Conservation (phyloP, 2,797 vertebrate genomes). For the Dryobates pubescens region DNA sequence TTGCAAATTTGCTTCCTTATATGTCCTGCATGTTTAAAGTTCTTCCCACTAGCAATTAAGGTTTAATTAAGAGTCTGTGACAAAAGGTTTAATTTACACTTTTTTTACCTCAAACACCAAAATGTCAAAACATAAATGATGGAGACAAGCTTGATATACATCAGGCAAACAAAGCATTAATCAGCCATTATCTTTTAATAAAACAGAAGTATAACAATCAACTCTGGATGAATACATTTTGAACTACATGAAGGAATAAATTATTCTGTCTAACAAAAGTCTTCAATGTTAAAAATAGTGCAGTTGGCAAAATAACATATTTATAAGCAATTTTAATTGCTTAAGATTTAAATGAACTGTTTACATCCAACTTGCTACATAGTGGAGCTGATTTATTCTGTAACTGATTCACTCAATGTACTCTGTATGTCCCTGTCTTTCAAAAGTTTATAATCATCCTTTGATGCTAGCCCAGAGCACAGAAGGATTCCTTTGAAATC, state of each 20-base stretch:
- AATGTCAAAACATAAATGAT: not conserved
- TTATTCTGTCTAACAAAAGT: not conserved
- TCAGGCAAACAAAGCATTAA: not conserved
- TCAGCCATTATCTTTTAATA: not conserved
- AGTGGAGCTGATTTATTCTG: not conserved
- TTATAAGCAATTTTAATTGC: not conserved
- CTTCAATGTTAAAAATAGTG: not conserved
- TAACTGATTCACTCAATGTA: not conserved
- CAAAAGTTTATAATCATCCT: not conserved
- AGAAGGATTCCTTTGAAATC: not conserved
- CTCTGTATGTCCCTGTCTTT: not conserved
- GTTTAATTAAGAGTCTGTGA: not conserved
- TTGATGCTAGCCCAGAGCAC: not conserved
- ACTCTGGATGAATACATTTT: not conserved
- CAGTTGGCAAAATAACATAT: not conserved
- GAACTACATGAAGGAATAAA: not conserved
- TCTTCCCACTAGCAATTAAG: not conserved
- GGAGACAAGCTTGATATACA: not conserved
- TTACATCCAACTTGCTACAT: not conserved
- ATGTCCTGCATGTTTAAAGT: not conserved
- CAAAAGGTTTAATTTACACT: not conserved
- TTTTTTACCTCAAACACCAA: not conserved
- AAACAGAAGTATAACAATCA: not conserved
- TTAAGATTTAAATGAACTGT: not conserved
- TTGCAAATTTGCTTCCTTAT: not conserved